Percentiles rank a stretch among this genome's conserved stretches.
Evolutionary conservation across 2,797 vertebrate genomes (phyloP).

Genomic region (Cynodonichthys magdalenae): DNA sequence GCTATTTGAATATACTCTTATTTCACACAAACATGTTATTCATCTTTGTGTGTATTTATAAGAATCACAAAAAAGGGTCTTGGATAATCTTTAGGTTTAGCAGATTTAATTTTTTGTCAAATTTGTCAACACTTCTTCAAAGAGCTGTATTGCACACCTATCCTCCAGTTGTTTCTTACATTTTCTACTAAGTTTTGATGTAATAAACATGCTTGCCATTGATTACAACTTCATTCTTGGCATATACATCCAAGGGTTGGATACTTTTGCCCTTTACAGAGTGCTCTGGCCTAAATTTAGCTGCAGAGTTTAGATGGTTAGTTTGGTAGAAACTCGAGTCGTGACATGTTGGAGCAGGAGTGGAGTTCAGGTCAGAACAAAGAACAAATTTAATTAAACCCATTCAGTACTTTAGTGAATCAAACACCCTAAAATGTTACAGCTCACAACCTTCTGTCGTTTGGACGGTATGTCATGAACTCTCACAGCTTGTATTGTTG

Average conservation of each 20-base stretch:
- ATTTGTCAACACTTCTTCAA: too few relatives aligned
- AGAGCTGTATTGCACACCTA: too few relatives aligned
- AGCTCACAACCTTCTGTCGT: neutral
- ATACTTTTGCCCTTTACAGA: slow-evolving; percentile 64
- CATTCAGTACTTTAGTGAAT: neutral
- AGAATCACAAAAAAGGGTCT: neutral
- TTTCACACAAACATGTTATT: neutral
- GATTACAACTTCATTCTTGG: too few relatives aligned
- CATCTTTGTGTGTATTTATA: neutral
- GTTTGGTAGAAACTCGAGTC: slow-evolving; percentile 69
- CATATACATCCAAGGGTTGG: slow-evolving; percentile 3
- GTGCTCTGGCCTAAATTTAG: slow-evolving; percentile 71
- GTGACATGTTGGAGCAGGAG: slow-evolving; percentile 18
- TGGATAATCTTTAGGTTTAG: too few relatives aligned
- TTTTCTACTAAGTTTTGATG: too few relatives aligned
- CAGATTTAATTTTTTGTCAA: too few relatives aligned
- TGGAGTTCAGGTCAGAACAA: slow-evolving; percentile 5
- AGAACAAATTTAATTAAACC: neutral
- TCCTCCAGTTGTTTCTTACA: too few relatives aligned
- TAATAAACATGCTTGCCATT: too few relatives aligned
- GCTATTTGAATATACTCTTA: neutral
- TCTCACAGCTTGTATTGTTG: neutral
- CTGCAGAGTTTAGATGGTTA: slow-evolving; percentile 43
- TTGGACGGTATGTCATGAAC: neutral
- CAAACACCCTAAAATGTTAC: neutral